These are phyloP conservation scores for Lacerta bilineata DNA, from an alignment of 2,797 vertebrate species.

Conservation along the genomic window DNA sequence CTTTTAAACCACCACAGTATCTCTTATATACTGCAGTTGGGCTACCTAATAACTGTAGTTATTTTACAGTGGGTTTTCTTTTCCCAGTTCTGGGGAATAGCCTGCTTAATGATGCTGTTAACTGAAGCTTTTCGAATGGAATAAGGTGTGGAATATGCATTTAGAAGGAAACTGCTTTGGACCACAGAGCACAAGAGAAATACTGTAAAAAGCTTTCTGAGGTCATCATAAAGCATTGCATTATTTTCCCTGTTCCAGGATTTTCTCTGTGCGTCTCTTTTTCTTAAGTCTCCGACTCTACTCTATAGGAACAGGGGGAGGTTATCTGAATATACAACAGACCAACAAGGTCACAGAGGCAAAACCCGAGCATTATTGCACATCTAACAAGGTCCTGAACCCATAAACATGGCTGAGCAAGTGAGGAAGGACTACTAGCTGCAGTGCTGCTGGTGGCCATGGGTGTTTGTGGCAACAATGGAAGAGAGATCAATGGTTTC, in stretches of 20 bases:
- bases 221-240: background rate
- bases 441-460: background rate
- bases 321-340: conserved; percentile 46
- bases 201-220: conserved; percentile 10
- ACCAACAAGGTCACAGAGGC: background rate
- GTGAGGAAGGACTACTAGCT: background rate
- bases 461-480: background rate
- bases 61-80: conserved; percentile 32
- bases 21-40: conserved; percentile 7
- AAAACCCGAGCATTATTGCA: background rate
- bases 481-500: background rate
- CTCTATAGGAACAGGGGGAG: conserved; percentile 24
- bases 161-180: conserved; percentile 29
- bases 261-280: conserved; percentile 58
- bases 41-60: conserved; percentile 34
- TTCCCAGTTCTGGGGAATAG: conserved; percentile 42
- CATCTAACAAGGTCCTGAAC: background rate
- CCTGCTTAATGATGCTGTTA: conserved; percentile 45
- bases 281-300: conserved; percentile 53
- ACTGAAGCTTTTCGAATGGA: conserved; percentile 53
- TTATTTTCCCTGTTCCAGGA: background rate
- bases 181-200: conserved; percentile 39
- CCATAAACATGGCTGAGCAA: background rate
- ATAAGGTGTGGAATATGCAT: background rate
- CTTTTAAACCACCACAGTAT: background rate